Conservation (phyloP, 2,797 vertebrate species). For the Labeo calbasu region DNA sequence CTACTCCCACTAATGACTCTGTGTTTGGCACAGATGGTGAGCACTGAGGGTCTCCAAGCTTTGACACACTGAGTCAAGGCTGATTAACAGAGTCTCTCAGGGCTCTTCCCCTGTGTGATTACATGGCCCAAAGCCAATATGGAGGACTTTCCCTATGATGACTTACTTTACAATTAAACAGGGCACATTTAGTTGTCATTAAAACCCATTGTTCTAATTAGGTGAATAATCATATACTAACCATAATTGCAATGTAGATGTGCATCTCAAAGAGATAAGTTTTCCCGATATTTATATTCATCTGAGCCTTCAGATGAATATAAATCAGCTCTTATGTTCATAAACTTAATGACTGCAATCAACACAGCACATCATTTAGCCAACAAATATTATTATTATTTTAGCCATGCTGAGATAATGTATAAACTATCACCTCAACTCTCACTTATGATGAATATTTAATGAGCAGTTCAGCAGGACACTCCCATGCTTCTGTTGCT, state of each 20-base stretch:
- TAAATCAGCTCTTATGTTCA: constrained; percentile 11
- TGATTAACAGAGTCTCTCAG: constrained; percentile 53
- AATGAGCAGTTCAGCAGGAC: constrained; percentile 57
- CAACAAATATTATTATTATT: constrained; percentile 39
- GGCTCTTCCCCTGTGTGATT: constrained; percentile 44
- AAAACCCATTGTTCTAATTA: neutral
- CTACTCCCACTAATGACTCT: constrained; percentile 56
- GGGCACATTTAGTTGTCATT: constrained; percentile 9
- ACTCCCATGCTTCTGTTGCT: constrained; percentile 46
- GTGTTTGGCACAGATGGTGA: constrained; percentile 62
- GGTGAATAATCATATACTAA: neutral
- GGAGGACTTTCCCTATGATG: constrained; percentile 31
- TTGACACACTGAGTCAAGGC: constrained; percentile 44
- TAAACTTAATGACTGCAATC: constrained; percentile 14
- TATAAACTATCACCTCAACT: constrained; percentile 38
- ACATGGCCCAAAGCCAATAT: constrained; percentile 31
- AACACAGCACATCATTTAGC: constrained; percentile 13
- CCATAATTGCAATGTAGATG: neutral
- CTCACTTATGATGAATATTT: constrained; percentile 62
- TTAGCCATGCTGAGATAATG: constrained; percentile 52
- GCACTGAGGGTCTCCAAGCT: constrained; percentile 52
- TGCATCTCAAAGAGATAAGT: neutral
- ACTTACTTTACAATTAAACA: constrained; percentile 40
- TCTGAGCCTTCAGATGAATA: constrained; percentile 1
- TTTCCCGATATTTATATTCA: neutral